These are phyloP conservation scores for Drosophila diplacantha DNA, from an alignment of 2,888 invertebrate species.

Conservation along the genomic window DNA sequence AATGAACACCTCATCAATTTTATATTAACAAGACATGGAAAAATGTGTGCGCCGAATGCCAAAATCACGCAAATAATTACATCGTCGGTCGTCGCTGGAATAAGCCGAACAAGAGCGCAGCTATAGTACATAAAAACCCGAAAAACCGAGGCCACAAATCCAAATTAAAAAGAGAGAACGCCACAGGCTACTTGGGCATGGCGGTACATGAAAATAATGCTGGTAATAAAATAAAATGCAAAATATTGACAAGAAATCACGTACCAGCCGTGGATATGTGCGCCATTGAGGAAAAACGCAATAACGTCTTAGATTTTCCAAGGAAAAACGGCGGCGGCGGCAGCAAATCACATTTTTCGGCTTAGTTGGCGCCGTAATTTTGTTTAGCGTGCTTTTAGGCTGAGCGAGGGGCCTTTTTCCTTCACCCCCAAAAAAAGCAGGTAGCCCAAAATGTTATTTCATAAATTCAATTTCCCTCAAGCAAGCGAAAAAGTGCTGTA, in stretches of 20 bases:
- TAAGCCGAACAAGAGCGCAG: neutral
- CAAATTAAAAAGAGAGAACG: constrained; percentile 43
- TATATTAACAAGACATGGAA: constrained; percentile 37
- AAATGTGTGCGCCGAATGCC: constrained; percentile 53
- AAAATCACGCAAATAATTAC: constrained; percentile 48
- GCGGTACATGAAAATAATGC: constrained; percentile 27
- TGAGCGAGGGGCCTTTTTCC: constrained; percentile 22
- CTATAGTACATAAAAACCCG: constrained; percentile 14
- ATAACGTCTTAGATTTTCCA: constrained; percentile 11
- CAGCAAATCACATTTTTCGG: constrained; percentile 61
- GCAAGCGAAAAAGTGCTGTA: constrained; percentile 31
- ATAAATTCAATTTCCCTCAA: constrained; percentile 36
- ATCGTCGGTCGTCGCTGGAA: neutral
- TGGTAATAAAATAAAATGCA: constrained; percentile 33
- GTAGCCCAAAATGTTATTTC: constrained; percentile 27
- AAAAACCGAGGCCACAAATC: constrained; percentile 15
- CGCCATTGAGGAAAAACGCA: constrained; percentile 18
- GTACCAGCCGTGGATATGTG: constrained; percentile 38
- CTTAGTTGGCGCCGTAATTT: constrained; percentile 62
- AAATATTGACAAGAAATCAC: constrained; percentile 50
- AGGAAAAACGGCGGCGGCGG: constrained; percentile 27
- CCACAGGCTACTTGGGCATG: neutral
- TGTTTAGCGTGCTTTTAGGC: constrained; percentile 57
- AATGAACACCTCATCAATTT: constrained; percentile 54
- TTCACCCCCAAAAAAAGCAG: neutral